Conservation (phyloP, 2,797 vertebrate species). For the Varecia variegata region DNA sequence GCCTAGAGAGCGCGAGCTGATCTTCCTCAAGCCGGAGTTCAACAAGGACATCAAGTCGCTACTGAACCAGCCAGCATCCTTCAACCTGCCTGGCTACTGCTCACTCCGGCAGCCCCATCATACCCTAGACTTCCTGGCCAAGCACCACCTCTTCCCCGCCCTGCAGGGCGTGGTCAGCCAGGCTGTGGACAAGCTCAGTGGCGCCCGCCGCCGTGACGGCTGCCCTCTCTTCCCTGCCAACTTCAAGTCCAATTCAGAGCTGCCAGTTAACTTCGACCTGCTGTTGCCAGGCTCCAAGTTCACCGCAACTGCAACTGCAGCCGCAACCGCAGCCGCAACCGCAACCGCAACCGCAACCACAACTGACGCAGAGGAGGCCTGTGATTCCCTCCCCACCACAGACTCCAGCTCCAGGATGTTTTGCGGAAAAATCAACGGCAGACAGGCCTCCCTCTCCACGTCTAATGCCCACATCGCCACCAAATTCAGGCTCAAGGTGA, state of each 20-base stretch:
- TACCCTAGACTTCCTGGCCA: slow-evolving; percentile 73
- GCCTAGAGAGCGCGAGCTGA: neutral
- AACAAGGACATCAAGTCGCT: slow-evolving; percentile 37
- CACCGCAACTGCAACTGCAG: too few species aligned
- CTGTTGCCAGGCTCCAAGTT: neutral
- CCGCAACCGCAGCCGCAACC: too few species aligned
- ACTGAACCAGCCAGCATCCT: neutral
- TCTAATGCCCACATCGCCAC: neutral
- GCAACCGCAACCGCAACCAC: too few species aligned
- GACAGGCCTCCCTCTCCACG: neutral
- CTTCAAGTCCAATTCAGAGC: neutral
- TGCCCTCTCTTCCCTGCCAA: slow-evolving; percentile 40
- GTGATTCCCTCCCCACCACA: neutral
- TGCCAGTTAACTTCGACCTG: neutral
- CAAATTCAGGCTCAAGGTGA: slow-evolving; percentile 53
- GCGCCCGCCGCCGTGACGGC: neutral
- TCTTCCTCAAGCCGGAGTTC: slow-evolving; percentile 37
- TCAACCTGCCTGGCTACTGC: slow-evolving; percentile 49
- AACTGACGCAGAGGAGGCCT: neutral
- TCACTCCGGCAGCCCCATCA: slow-evolving; percentile 12
- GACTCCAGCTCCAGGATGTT: neutral
- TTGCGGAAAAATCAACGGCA: neutral
- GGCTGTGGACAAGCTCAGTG: slow-evolving; percentile 71
- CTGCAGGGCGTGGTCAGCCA: slow-evolving; percentile 74
- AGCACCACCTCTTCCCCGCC: slow-evolving; percentile 64